Conservation (phyloP, 2,888 invertebrate species). For the Helicoverpa assulta region DNA sequence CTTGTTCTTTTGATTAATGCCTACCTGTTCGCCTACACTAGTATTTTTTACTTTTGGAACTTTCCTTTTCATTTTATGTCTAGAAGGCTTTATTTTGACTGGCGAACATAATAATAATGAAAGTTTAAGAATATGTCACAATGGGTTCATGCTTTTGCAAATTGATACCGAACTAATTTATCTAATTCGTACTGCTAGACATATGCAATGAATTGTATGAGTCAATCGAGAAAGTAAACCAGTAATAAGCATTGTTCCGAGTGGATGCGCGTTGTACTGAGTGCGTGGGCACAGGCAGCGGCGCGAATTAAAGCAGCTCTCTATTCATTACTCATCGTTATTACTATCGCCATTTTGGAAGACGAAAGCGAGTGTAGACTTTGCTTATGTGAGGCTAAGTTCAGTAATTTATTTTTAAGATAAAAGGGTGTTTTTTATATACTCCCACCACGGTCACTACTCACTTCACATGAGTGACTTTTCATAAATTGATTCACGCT, state of each 20-base stretch:
- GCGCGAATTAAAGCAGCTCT: slow-evolving; percentile 89
- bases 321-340: slow-evolving; percentile 90
- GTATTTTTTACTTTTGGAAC: slow-evolving; percentile 31
- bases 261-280: slow-evolving; percentile 86
- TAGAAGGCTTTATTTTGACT: slow-evolving; percentile 41
- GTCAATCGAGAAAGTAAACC: slow-evolving; percentile 90
- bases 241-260: slow-evolving; percentile 89
- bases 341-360: slow-evolving; percentile 88
- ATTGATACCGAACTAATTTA: slow-evolving; percentile 82
- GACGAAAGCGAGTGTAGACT: slow-evolving; percentile 88
- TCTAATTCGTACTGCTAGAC: slow-evolving; percentile 85
- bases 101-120: slow-evolving; percentile 64
- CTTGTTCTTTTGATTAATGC: slow-evolving; percentile 42
- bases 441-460: slow-evolving; percentile 72
- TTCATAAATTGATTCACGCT: slow-evolving; percentile 77
- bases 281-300: slow-evolving; percentile 86
- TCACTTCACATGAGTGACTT: slow-evolving; percentile 77
- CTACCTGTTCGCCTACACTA: slow-evolving; percentile 44
- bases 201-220: slow-evolving; percentile 87
- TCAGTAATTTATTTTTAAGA: slow-evolving; percentile 72
- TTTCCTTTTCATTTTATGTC: slow-evolving; percentile 55
- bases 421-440: slow-evolving; percentile 75
- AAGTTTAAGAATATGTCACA: slow-evolving; percentile 75
- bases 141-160: slow-evolving; percentile 72
- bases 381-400: slow-evolving; percentile 69